Evolutionary conservation across 2,113 vertebrate species (phyloP).

Genomic region (Dasyurus viverrinus): DNA sequence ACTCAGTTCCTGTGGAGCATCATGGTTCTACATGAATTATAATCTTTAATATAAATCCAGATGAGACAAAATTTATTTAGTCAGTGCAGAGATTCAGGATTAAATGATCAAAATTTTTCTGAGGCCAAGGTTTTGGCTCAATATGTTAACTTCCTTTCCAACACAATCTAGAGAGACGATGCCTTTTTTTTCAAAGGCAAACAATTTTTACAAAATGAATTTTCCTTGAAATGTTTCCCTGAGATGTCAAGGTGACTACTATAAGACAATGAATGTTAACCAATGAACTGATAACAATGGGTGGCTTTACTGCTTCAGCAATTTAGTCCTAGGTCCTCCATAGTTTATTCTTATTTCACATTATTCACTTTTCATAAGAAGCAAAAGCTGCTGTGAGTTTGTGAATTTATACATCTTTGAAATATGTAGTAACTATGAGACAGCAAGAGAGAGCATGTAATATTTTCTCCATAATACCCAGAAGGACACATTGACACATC

Average conservation of each 20-base stretch:
- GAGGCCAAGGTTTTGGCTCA: neutral
- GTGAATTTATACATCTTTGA: neutral
- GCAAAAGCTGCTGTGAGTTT: neutral
- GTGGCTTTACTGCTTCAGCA: neutral
- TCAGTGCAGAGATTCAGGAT: rapidly evolving
- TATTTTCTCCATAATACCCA: neutral
- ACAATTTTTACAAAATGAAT: neutral
- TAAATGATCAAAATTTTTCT: rapidly evolving
- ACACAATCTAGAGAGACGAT: rapidly evolving
- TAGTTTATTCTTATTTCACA: neutral
- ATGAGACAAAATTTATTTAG: neutral
- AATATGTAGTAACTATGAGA: neutral
- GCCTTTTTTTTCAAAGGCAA: neutral
- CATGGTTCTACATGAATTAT: neutral
- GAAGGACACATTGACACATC: neutral
- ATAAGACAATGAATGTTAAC: neutral
- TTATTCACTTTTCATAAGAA: neutral
- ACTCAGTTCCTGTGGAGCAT: neutral
- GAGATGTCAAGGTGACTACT: neutral
- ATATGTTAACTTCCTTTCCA: neutral
- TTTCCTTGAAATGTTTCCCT: neutral
- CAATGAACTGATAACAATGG: neutral
- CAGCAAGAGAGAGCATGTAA: neutral
- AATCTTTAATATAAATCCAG: too few relatives aligned
- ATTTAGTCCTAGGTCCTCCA: neutral